phyloP scores from a whole-genome alignment of 2,888 invertebrate genomes.

The Thumatha senex region DNA sequence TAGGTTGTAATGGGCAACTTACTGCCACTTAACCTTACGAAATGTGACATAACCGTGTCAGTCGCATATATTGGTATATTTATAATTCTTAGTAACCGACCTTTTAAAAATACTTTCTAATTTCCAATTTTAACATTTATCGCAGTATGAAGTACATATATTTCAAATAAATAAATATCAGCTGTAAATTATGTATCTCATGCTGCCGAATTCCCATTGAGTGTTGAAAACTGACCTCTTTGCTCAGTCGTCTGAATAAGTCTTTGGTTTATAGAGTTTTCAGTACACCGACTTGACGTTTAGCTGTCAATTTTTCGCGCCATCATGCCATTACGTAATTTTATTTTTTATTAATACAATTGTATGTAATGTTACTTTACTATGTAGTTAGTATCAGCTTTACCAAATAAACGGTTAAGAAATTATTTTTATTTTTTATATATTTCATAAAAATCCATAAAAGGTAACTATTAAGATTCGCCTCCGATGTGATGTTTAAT shows the following conservation, averaged over 20 bases:
- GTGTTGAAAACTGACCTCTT: neutral
- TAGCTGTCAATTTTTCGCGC: neutral
- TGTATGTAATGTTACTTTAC: constrained; percentile 16
- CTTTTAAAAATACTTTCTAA: too few species aligned
- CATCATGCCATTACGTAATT: neutral
- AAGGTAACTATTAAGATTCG: too few species aligned
- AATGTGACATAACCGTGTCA: too few species aligned
- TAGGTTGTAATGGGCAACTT: too few species aligned
- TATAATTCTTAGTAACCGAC: too few species aligned
- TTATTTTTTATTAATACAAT: neutral
- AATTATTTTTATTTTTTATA: too few species aligned
- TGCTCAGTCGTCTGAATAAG: neutral
- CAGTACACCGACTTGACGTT: neutral
- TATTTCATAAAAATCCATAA: too few species aligned
- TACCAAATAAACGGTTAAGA: constrained; percentile 36
- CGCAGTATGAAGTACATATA: neutral
- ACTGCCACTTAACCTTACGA: too few species aligned
- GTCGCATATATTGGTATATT: too few species aligned
- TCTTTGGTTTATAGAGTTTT: neutral
- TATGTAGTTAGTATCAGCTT: constrained; percentile 32
- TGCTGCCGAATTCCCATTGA: neutral
- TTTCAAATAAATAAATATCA: neutral
- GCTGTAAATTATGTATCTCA: neutral
- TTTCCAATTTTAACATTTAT: neutral
- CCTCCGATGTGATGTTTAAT: too few species aligned